phyloP scores from a whole-genome alignment of 2,113 vertebrate genomes.

The Halichoerus grypus region DNA sequence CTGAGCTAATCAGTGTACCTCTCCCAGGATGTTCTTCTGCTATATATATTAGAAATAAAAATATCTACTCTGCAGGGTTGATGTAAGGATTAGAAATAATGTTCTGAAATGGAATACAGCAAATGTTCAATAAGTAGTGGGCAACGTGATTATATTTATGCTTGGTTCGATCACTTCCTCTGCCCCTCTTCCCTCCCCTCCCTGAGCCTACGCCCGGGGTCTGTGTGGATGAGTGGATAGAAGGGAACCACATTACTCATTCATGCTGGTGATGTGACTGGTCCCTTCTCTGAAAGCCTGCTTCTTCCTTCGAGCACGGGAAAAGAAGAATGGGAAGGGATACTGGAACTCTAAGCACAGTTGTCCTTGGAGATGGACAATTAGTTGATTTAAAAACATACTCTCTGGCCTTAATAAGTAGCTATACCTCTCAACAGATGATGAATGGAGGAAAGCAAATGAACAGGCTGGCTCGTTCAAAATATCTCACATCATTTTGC shows the following conservation, averaged over 20 bases:
- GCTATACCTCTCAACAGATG: constrained; percentile 4
- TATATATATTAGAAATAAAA: constrained; percentile 8
- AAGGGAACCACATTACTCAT: not conserved
- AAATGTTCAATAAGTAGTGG: constrained; percentile 48
- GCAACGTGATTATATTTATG: constrained; percentile 2
- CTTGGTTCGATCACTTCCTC: not conserved
- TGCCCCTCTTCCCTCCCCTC: not conserved
- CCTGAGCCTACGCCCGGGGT: not conserved
- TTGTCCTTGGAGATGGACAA: constrained; percentile 48
- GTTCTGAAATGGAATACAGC: constrained; percentile 17
- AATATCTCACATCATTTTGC: constrained; percentile 7
- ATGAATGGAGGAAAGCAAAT: constrained; percentile 53
- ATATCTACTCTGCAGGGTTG: not conserved
- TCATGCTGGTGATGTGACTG: not conserved
- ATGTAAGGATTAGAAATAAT: not conserved
- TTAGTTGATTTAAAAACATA: constrained; percentile 53
- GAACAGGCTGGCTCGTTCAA: constrained; percentile 32
- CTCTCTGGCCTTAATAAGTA: not conserved
- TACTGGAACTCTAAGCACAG: not conserved
- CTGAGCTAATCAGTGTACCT: not conserved
- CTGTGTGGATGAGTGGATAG: not conserved
- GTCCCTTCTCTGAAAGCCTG: constrained; percentile 3
- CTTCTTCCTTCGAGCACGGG: not conserved
- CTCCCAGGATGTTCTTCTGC: not conserved
- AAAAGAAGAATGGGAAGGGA: not conserved